phyloP scores from a whole-genome alignment of 23 tunicate species.

The Diplosoma virens region DNA sequence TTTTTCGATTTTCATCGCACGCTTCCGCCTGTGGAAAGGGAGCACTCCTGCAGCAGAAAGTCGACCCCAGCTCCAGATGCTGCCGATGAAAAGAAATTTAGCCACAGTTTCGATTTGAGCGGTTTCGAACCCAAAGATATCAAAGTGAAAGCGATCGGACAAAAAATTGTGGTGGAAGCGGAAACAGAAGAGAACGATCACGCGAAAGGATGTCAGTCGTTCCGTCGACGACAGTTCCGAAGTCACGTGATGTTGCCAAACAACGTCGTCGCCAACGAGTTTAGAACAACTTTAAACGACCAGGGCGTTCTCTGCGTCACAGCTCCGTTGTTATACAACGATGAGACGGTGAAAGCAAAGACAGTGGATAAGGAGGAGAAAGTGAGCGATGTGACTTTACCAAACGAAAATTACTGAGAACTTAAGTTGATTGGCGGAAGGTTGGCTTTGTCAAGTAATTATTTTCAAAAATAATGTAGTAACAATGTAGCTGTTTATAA shows the following conservation, averaged over 20 bases:
- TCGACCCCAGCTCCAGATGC: too few species aligned
- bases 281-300: conserved; percentile 30
- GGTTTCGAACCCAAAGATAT: conserved; percentile 29
- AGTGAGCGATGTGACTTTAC: too few species aligned
- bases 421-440: too few species aligned
- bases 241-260: conserved; percentile 47
- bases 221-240: conserved; percentile 43
- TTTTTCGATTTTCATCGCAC: not conserved
- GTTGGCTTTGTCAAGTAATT: too few species aligned
- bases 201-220: conserved; percentile 28
- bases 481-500: too few species aligned
- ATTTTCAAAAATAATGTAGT: too few species aligned
- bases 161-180: conserved; percentile 49
- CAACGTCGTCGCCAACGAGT: conserved; percentile 35
- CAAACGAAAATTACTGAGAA: too few species aligned
- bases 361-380: too few species aligned
- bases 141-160: conserved; percentile 43
- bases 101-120: conserved; percentile 25
- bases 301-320: conserved; percentile 44
- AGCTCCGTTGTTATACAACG: conserved; percentile 50
- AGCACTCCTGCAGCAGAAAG: not conserved
- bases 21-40: not conserved
- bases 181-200: conserved; percentile 26
- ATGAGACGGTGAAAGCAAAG: too few species aligned
- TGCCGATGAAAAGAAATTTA: conserved; percentile 27